These are phyloP conservation scores for Procambarus virginalis DNA, from an alignment of 1,140 invertebrate genomes.

Conservation along the genomic window DNA sequence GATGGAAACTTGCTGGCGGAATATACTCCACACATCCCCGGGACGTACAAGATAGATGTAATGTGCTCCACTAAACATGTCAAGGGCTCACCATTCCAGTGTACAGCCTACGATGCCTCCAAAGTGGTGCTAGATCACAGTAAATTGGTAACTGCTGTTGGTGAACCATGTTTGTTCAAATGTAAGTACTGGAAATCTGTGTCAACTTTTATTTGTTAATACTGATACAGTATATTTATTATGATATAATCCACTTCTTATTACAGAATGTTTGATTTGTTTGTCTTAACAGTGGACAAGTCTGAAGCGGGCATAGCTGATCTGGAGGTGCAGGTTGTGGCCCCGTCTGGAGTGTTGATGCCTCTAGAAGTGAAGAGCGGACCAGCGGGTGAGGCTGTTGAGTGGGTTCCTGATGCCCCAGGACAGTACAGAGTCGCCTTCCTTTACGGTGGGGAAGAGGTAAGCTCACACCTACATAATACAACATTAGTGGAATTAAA, in stretches of 20 bases:
- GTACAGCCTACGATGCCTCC: conserved; percentile 93
- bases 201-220: not conserved
- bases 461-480: conserved; percentile 73
- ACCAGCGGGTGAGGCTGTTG: conserved; percentile 83
- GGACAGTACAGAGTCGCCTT: conserved; percentile 93
- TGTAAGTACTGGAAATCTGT: conserved; percentile 76
- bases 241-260: not conserved
- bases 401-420: conserved; percentile 89
- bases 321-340: conserved; percentile 89
- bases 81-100: conserved; percentile 95
- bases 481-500: not conserved
- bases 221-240: not conserved
- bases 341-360: conserved; percentile 90
- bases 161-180: conserved; percentile 77
- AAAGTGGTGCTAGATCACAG: conserved; percentile 78
- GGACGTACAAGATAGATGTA: conserved; percentile 88
- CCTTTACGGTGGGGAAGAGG: conserved; percentile 86
- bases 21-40: conserved; percentile 85
- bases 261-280: not conserved
- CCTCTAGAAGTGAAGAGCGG: conserved; percentile 86
- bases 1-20: conserved; percentile 94
- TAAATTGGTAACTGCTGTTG: conserved; percentile 72
- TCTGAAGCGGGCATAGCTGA: conserved; percentile 92
- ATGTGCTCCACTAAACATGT: conserved; percentile 92
- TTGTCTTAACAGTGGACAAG: conserved; percentile 81